Evolutionary conservation across 30 jellyfish, hydroid and myxozoan species (phyloP).

Genomic region (Pseudorhiza aurosa): DNA sequence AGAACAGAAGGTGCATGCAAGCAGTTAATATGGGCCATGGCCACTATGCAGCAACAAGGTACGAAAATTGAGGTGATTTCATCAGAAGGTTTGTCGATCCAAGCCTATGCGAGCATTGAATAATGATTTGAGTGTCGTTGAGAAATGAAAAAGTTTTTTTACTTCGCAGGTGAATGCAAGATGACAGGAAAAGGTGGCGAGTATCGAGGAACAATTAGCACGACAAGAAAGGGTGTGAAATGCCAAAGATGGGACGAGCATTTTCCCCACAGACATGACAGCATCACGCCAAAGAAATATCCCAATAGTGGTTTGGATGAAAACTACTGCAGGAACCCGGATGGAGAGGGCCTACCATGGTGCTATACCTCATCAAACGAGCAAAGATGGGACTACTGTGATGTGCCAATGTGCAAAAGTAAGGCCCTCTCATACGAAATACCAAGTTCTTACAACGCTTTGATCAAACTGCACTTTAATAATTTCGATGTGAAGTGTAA

Average conservation of each 20-base stretch:
- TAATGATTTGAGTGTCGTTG: no score
- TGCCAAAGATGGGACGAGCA: conserved; percentile 6
- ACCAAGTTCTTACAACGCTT: no score
- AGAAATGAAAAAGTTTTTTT: no score
- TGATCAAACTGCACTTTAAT: no score
- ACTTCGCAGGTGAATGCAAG: neutral
- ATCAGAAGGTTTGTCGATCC: no score
- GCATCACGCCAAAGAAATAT: neutral
- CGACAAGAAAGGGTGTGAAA: neutral
- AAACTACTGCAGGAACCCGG: conserved; percentile 4
- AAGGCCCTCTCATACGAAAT: no score
- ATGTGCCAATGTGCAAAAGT: neutral
- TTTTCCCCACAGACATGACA: neutral
- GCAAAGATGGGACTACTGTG: neutral
- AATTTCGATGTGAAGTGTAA: no score
- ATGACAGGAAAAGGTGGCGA: neutral
- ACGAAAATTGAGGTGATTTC: neutral
- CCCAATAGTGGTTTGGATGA: neutral
- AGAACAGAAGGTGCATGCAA: neutral
- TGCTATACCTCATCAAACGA: neutral
- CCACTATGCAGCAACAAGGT: neutral
- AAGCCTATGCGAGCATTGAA: no score
- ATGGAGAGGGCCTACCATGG: neutral
- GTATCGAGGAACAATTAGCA: neutral
- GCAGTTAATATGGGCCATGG: neutral